phyloP scores from a whole-genome alignment of 2,888 invertebrate species.

The Hypercompe scribonia region DNA sequence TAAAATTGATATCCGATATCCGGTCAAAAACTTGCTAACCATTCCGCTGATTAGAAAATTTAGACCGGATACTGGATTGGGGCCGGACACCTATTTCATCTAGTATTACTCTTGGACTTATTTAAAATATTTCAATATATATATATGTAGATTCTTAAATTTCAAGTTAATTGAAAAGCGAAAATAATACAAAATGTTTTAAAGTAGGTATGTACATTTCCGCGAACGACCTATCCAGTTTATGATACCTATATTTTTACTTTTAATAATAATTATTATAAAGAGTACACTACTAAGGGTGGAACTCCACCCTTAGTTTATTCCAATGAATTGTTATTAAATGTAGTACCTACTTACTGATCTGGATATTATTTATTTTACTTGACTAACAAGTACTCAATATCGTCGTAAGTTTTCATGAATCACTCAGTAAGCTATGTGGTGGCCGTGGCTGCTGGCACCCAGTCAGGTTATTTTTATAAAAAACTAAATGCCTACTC shows the following conservation, averaged over 20 bases:
- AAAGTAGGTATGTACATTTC: too few relatives aligned
- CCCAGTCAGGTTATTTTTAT: conserved; percentile 14
- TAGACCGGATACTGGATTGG: background rate
- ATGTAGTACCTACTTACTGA: too few relatives aligned
- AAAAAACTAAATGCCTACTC: conserved; percentile 8
- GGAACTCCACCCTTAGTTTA: too few relatives aligned
- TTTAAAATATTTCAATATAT: background rate
- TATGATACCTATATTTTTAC: too few relatives aligned
- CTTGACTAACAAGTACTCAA: background rate
- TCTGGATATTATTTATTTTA: background rate
- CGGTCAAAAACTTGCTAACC: background rate
- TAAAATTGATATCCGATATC: background rate
- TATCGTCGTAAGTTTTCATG: conserved; percentile 7
- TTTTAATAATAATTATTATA: too few relatives aligned
- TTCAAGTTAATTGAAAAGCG: background rate
- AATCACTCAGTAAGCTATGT: conserved; percentile 2
- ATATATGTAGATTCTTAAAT: background rate
- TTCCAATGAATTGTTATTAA: too few relatives aligned
- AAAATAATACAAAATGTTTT: too few relatives aligned
- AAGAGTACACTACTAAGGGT: too few relatives aligned
- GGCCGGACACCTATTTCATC: background rate
- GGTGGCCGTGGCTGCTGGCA: conserved; percentile 5
- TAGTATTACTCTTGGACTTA: background rate
- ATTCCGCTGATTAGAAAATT: background rate
- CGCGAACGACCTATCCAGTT: too few relatives aligned